Evolutionary conservation across 2,888 invertebrate genomes (phyloP), one percentile per base, ranked within the genome.

Genomic region (Frankliniella intonsa): DNA sequence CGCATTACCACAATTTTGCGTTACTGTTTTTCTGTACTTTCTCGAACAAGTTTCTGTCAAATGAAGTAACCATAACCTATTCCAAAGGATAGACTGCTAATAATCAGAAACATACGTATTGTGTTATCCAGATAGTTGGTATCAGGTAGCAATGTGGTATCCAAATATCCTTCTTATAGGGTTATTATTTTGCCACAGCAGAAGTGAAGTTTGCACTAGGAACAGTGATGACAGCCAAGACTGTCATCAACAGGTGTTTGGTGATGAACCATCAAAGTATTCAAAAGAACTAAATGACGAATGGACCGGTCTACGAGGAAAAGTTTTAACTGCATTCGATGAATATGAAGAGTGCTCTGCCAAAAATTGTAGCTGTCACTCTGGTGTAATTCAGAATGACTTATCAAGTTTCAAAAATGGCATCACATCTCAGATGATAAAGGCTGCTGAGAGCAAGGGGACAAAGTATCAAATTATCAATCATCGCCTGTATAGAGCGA

Each of bases 391-490:
- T 82, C 87, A 90, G 17, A 88, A 90, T 50, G 96, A 97, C 87
- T 89, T 97, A 82, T 88, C 88, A 82, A 90, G 92, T 10, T 97
- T 94, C 88, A 88, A 90, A 84, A 86, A 87, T 80, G 96, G 96
- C 80, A 94, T 97, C 83, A 91, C 90, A 0, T 89, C 91, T 85
- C 89, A 92, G 84, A 89, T 92, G 87, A 90, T 97, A 84, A 89
- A 92, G 79, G 87, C 87, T 80, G 91, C 94, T 65, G 88, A 89
- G 87, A 87, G 88, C 22, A 92, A 91, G 85, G 95, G 94, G 2
- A 93, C 93, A 0, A 91, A 92, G 84, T 97, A 97, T 87, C 94
- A 98, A 90, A 93, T 98, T 84, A 92, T 96, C 83, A 88, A 93
- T 85, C 92, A 95, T 81, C 91, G 91, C 85, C 88, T 99, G 17